Evolutionary conservation across 2,888 invertebrate genomes (phyloP).

Genomic region (Unio pictorum): DNA sequence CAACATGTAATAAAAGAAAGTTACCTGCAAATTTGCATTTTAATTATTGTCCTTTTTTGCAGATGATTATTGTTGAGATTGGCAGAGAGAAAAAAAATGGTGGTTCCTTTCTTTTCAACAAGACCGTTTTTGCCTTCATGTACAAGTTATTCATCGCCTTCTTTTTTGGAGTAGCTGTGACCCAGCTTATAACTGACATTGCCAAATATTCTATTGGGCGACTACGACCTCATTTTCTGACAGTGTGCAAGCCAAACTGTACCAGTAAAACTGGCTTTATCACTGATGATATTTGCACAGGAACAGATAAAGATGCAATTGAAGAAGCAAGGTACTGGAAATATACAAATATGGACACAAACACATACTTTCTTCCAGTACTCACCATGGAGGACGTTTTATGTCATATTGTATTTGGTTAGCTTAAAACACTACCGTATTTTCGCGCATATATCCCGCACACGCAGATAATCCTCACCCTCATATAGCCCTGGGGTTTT

Average conservation of each 20-base stretch:
- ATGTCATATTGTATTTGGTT: too few relatives aligned
- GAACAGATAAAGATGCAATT: slow-evolving; percentile 37
- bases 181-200: slow-evolving; percentile 90
- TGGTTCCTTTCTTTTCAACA: slow-evolving; percentile 1
- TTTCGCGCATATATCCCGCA: too few relatives aligned
- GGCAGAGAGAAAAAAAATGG: slow-evolving; percentile 12
- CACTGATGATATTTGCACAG: slow-evolving; percentile 47
- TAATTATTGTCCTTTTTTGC: slow-evolving; percentile 10
- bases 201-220: slow-evolving; percentile 95
- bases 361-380: too few relatives aligned
- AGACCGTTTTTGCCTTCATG: slow-evolving; percentile 8
- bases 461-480: too few relatives aligned
- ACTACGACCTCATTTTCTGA: slow-evolving; percentile 93
- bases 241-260: slow-evolving; percentile 81
- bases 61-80: slow-evolving; percentile 36
- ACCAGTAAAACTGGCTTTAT: slow-evolving; percentile 40
- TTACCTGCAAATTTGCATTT: neutral
- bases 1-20: too few relatives aligned
- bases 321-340: slow-evolving; percentile 52
- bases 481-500: too few relatives aligned
- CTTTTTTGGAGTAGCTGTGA: slow-evolving; percentile 88
- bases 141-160: slow-evolving; percentile 73
- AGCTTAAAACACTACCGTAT: too few relatives aligned
- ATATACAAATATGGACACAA: too few relatives aligned
- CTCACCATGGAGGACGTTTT: too few relatives aligned